phyloP scores from a whole-genome alignment of 2,113 vertebrate species.

The Sylvilagus bachmani region DNA sequence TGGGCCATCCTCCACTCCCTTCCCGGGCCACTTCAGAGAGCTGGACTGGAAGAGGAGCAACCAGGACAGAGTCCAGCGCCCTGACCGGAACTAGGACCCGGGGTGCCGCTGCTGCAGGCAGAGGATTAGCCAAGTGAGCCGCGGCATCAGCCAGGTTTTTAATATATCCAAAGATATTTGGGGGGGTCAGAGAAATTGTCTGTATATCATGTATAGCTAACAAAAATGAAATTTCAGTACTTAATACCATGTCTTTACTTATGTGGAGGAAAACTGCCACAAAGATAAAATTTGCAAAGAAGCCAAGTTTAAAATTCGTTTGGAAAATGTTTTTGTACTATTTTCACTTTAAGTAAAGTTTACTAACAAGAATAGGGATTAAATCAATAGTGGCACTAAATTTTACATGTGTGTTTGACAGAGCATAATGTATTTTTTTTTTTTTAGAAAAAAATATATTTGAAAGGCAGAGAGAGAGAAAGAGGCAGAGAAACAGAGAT shows the following conservation, averaged over 20 bases:
- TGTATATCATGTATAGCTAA: background rate
- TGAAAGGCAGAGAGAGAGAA: no score
- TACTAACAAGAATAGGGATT: background rate
- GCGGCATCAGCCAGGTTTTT: no score
- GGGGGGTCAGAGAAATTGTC: background rate
- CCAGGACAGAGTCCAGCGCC: no score
- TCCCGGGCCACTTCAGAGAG: no score
- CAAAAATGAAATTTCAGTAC: slow-evolving; percentile 21
- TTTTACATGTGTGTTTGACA: background rate
- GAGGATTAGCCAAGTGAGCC: no score
- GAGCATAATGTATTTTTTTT: background rate
- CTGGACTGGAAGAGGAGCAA: no score
- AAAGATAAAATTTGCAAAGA: slow-evolving; percentile 13
- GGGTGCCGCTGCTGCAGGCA: no score
- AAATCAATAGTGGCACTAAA: slow-evolving; percentile 8
- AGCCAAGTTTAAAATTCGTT: background rate
- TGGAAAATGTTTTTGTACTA: background rate
- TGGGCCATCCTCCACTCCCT: no score
- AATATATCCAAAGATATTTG: no score
- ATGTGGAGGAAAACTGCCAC: background rate
- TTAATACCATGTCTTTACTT: slow-evolving; percentile 19
- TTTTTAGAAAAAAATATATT: no score
- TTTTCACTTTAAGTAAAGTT: slow-evolving; percentile 40
- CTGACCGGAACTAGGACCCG: no score
- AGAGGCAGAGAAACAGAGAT: no score